phyloP scores from a whole-genome alignment of 2,888 invertebrate genomes.

The Megamerina dolium region DNA sequence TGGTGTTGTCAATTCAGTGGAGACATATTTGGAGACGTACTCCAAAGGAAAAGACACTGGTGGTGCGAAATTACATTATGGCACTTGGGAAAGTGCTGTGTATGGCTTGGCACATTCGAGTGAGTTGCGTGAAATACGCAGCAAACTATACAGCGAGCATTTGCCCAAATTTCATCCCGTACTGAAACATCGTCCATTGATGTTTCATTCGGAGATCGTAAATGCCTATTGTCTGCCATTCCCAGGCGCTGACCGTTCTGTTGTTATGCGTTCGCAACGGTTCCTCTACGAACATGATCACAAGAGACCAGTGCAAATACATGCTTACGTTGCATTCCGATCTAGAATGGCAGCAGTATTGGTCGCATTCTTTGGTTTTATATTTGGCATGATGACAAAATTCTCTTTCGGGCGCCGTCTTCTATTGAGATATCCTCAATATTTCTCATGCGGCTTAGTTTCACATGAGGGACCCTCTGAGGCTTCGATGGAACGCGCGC shows the following conservation, averaged over 20 bases:
- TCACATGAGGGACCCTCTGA: slow-evolving; percentile 62
- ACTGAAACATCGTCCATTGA: slow-evolving; percentile 51
- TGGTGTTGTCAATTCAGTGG: slow-evolving; percentile 69
- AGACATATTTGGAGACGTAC: slow-evolving; percentile 58
- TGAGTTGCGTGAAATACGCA: slow-evolving; percentile 62
- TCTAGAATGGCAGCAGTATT: slow-evolving; percentile 53
- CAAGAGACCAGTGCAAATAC: slow-evolving; percentile 71
- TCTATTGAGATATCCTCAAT: slow-evolving; percentile 61
- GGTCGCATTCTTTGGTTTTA: slow-evolving; percentile 53
- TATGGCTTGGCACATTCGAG: slow-evolving; percentile 62
- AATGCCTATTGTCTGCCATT: slow-evolving; percentile 68
- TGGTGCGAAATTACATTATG: slow-evolving; percentile 64
- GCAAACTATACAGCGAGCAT: slow-evolving; percentile 60
- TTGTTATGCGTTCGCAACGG: slow-evolving; percentile 76
- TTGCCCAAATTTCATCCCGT: slow-evolving; percentile 60
- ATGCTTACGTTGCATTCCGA: slow-evolving; percentile 64
- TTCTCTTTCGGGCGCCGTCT: slow-evolving; percentile 60
- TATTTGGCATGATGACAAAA: slow-evolving; percentile 60
- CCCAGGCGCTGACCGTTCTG: slow-evolving; percentile 74
- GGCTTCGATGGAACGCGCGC: slow-evolving; percentile 55
- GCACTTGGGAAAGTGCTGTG: slow-evolving; percentile 86
- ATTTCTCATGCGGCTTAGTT: slow-evolving; percentile 68
- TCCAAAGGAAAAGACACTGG: slow-evolving; percentile 29
- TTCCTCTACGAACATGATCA: slow-evolving; percentile 62
- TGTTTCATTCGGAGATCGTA: slow-evolving; percentile 53